Evolutionary conservation across 2,797 vertebrate genomes (phyloP).

Genomic region (Helarctos malayanus): DNA sequence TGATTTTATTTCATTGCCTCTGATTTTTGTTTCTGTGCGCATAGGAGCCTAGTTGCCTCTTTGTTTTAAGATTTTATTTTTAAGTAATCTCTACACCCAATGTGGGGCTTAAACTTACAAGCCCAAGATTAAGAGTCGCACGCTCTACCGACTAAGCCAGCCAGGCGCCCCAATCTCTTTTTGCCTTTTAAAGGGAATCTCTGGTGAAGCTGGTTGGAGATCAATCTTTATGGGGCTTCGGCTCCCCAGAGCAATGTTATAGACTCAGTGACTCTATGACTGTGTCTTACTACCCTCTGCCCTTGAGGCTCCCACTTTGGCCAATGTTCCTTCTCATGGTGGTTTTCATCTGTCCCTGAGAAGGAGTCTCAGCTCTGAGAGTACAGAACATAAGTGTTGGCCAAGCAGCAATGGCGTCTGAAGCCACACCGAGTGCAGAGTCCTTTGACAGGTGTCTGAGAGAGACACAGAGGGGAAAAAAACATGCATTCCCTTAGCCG

Average conservation of each 20-base stretch:
- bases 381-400: neutral
- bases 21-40: constrained; percentile 77
- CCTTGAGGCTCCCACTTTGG: neutral
- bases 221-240: constrained; percentile 3
- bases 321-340: neutral
- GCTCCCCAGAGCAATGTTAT: neutral
- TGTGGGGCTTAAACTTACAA: neutral
- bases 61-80: neutral
- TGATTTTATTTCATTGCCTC: constrained; percentile 73
- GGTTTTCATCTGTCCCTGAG: constrained; percentile 20
- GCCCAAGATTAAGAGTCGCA: neutral
- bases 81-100: neutral
- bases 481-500: neutral
- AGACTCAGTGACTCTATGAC: neutral
- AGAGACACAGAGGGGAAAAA: constrained; percentile 44
- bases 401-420: neutral
- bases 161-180: neutral
- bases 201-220: constrained; percentile 61
- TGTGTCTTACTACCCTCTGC: neutral
- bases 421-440: neutral
- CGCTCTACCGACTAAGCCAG: neutral
- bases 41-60: constrained; percentile 47
- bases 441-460: neutral
- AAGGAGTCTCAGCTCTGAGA: neutral
- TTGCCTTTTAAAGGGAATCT: constrained; percentile 44